These are phyloP conservation scores for Lucifuga dentata DNA, from an alignment of 2,113 vertebrate species.

Conservation along the genomic window DNA sequence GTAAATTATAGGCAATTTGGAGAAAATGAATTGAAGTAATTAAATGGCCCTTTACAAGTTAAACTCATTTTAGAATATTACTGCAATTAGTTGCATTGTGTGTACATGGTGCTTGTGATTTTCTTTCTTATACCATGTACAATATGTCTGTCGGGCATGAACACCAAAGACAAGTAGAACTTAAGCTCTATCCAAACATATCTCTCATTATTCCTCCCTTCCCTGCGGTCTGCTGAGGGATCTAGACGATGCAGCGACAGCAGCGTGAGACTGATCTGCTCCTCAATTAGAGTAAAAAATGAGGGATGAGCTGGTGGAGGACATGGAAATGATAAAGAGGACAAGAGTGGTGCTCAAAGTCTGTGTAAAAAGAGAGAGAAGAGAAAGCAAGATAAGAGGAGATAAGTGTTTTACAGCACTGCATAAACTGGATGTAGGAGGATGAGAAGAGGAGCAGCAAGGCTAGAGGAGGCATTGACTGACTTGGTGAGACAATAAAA, in stretches of 20 bases:
- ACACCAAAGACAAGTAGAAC: constrained; percentile 13
- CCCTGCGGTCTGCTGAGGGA: constrained; percentile 24
- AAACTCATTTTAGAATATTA: background rate
- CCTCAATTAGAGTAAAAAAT: constrained; percentile 37
- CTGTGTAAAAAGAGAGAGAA: constrained; percentile 36
- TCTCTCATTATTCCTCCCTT: constrained; percentile 46
- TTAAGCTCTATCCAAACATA: constrained; percentile 24
- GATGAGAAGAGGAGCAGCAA: constrained; percentile 33
- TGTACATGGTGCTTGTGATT: background rate
- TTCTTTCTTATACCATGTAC: background rate
- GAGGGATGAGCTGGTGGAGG: constrained; percentile 45
- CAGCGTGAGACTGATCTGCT: constrained; percentile 37
- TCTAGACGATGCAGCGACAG: constrained; percentile 34
- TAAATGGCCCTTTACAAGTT: too few species aligned
- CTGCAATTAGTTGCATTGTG: constrained; percentile 18
- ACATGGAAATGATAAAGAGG: constrained; percentile 45
- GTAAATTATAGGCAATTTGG: too few species aligned
- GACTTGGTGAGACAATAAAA: constrained; percentile 74
- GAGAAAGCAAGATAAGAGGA: constrained; percentile 41
- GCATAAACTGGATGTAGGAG: constrained; percentile 50
- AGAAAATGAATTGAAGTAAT: background rate
- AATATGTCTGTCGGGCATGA: background rate
- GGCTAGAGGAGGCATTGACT: constrained; percentile 55
- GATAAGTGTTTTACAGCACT: constrained; percentile 48
- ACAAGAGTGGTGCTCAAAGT: constrained; percentile 28